phyloP scores from a whole-genome alignment of 2,113 vertebrate species.

The Mungos mungo region DNA sequence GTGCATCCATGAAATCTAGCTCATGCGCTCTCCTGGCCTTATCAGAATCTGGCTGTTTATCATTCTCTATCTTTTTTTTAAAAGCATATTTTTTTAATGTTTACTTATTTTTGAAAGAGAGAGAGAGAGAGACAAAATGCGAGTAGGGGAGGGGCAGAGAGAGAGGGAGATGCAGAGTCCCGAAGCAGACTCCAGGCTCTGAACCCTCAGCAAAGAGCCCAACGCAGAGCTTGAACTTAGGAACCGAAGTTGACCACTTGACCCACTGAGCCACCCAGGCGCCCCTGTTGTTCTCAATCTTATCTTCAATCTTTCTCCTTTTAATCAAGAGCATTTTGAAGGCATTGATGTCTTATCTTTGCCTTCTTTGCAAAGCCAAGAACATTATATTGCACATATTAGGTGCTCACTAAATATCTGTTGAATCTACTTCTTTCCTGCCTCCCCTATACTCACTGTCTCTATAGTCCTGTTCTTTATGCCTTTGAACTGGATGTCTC shows the following conservation, averaged over 20 bases:
- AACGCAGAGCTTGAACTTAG: too few species aligned
- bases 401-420: background rate
- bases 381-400: background rate
- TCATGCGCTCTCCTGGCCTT: background rate
- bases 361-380: background rate
- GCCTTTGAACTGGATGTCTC: background rate
- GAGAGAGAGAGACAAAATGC: too few species aligned
- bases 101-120: too few species aligned
- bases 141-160: too few species aligned
- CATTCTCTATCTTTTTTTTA: background rate
- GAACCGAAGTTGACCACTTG: too few species aligned
- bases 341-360: background rate
- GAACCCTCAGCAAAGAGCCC: too few species aligned
- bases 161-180: too few species aligned
- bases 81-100: too few species aligned
- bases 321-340: background rate
- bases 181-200: too few species aligned
- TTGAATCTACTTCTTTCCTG: background rate
- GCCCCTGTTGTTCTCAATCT: background rate
- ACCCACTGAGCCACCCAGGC: too few species aligned
- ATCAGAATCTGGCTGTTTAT: background rate
- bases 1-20: accelerated
- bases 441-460: background rate
- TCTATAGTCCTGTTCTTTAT: background rate
- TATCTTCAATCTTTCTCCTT: background rate